These are phyloP conservation scores for Venturia canescens DNA, from an alignment of 1,140 invertebrate genomes.

Conservation along the genomic window DNA sequence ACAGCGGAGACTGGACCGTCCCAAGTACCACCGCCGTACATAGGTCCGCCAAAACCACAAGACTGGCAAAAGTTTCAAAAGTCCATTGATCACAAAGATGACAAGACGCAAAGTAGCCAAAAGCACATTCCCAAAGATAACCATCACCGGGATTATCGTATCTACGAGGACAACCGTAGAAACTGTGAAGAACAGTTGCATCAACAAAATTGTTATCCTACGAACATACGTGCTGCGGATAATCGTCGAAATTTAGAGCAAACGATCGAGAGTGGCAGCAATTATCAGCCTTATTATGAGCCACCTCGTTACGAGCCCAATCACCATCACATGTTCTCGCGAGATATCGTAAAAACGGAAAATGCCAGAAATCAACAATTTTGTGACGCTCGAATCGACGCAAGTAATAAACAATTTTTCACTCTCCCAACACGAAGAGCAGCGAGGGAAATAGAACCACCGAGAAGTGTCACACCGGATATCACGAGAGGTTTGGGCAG, in stretches of 20 bases:
- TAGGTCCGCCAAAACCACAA: slow-evolving; percentile 59
- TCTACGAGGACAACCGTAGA: slow-evolving; percentile 58
- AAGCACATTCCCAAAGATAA: slow-evolving; percentile 22
- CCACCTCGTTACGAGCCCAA: slow-evolving; percentile 33
- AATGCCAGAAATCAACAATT: slow-evolving; percentile 61
- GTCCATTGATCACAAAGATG: slow-evolving; percentile 55
- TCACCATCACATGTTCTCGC: slow-evolving; percentile 21
- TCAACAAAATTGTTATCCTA: slow-evolving; percentile 24
- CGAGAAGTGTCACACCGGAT: slow-evolving; percentile 79
- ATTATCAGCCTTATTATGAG: slow-evolving; percentile 18
- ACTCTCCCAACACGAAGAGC: slow-evolving; percentile 69
- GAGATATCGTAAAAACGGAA: slow-evolving; percentile 54
- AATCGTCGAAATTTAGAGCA: slow-evolving; percentile 13
- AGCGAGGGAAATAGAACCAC: slow-evolving; percentile 71
- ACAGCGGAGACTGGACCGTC: slow-evolving; percentile 63
- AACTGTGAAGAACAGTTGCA: slow-evolving; percentile 46
- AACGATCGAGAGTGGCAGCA: neutral
- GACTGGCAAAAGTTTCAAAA: slow-evolving; percentile 57
- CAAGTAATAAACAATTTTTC: slow-evolving; percentile 64
- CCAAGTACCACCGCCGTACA: slow-evolving; percentile 64
- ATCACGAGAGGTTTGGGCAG: slow-evolving; percentile 76
- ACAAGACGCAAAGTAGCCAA: slow-evolving; percentile 21
- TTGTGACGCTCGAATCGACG: slow-evolving; percentile 37
- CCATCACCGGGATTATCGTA: neutral
- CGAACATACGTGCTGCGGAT: neutral